Evolutionary conservation across 2,113 vertebrate genomes (phyloP).

Genomic region (Pelmatolapia mariae): DNA sequence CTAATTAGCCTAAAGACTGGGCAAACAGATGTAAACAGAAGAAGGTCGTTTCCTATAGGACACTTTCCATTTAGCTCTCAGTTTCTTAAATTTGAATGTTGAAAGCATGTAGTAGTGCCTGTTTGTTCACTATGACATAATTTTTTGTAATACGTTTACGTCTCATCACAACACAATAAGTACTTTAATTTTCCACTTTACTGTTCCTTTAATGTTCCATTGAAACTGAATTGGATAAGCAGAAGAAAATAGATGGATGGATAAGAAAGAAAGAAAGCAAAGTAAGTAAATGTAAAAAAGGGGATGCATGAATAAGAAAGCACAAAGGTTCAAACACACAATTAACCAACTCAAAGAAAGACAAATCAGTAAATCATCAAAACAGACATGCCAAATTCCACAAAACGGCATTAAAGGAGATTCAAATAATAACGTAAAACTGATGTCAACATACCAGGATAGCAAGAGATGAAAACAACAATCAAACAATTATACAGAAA

Average conservation of each 20-base stretch:
- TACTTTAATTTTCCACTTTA: not conserved
- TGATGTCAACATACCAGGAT: not conserved
- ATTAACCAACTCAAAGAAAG: not conserved
- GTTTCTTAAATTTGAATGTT: not conserved
- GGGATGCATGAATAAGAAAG: not conserved
- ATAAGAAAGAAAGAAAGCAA: not conserved
- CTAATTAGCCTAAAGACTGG: not conserved
- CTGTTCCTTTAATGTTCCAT: not conserved
- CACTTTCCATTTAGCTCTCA: not conserved
- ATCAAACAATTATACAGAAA: not conserved
- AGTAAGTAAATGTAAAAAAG: not conserved
- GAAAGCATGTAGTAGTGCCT: not conserved
- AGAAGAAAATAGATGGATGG: not conserved
- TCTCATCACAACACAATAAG: not conserved
- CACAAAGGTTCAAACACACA: not conserved
- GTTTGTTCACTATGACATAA: not conserved
- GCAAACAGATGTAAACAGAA: not conserved
- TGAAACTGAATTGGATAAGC: not conserved
- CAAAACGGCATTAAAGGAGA: rapidly evolving
- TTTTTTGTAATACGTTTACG: not conserved
- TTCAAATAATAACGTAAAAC: not conserved
- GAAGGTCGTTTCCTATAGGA: not conserved
- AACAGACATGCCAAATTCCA: not conserved
- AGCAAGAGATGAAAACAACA: not conserved
- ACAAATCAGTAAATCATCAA: not conserved